Evolutionary conservation across 1,140 invertebrate genomes (phyloP).

Genomic region (Argopecten irradians): DNA sequence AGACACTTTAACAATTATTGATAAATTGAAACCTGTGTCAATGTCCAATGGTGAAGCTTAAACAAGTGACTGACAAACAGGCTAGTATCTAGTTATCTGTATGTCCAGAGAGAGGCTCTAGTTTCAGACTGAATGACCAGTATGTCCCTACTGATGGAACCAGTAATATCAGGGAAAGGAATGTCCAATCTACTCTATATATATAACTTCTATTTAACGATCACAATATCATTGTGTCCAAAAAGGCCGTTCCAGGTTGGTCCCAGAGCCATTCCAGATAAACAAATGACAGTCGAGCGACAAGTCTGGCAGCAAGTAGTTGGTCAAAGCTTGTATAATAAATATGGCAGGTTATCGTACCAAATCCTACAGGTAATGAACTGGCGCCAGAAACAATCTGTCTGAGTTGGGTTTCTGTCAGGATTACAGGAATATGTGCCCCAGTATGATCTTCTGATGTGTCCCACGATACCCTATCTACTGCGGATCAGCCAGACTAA

Average conservation of each 20-base stretch:
- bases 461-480: slow-evolving; percentile 14
- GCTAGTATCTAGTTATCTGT: too few species aligned
- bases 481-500: neutral
- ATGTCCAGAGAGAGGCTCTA: neutral
- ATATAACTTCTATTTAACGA: neutral
- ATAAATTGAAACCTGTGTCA: too few species aligned
- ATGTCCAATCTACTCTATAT: neutral
- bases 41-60: too few species aligned
- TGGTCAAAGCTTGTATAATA: neutral
- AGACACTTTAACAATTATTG: too few species aligned
- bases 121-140: neutral
- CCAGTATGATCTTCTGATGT: neutral
- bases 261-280: neutral
- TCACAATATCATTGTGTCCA: neutral
- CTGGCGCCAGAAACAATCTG: neutral
- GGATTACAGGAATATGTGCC: neutral
- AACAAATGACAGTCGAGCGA: neutral
- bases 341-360: neutral
- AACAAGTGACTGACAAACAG: too few species aligned
- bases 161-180: neutral
- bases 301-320: neutral
- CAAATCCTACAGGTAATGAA: neutral
- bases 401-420: neutral
- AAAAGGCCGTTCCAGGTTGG: neutral
- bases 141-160: neutral